A percentile compares a stretch with the other conserved stretches of the same genome.
Conservation (phyloP, 2,797 vertebrate genomes). For the Paramormyrops hopkinsi region DNA sequence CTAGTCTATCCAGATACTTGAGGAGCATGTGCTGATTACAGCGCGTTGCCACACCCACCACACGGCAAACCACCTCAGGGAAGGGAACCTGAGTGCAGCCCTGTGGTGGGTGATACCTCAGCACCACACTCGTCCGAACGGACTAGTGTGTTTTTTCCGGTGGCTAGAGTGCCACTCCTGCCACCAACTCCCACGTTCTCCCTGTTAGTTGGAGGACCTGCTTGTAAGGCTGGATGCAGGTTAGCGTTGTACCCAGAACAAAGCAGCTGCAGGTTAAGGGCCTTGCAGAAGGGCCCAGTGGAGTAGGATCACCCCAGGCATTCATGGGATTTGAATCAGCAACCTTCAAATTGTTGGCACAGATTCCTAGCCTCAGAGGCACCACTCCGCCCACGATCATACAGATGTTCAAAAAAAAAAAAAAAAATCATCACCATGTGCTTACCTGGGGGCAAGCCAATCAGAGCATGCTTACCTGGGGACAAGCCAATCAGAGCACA, state of each 20-base stretch:
- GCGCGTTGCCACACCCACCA: background rate
- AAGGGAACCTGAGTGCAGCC: background rate
- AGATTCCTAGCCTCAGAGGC: background rate
- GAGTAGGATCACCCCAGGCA: background rate
- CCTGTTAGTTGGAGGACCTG: background rate
- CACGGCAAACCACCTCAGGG: background rate
- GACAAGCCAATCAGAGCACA: slow-evolving; percentile 81
- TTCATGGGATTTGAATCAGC: background rate
- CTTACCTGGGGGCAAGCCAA: slow-evolving; percentile 89
- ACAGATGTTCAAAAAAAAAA: background rate
- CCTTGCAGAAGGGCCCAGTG: background rate
- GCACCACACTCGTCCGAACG: background rate
- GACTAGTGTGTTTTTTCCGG: background rate
- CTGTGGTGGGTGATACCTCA: background rate
- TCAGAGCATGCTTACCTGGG: slow-evolving; percentile 80
- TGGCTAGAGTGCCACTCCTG: background rate
- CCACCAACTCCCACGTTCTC: background rate
- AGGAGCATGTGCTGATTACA: background rate
- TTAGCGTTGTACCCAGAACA: background rate
- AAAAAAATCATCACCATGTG: slow-evolving; percentile 20
- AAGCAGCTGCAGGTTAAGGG: background rate
- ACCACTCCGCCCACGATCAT: background rate
- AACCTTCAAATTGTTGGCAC: background rate
- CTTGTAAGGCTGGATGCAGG: background rate
- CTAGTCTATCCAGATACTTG: slow-evolving; percentile 5